Evolutionary conservation across 2,113 vertebrate species (phyloP), one percentile per base, ranked within the genome.

Genomic region (Mus musculus): DNA sequence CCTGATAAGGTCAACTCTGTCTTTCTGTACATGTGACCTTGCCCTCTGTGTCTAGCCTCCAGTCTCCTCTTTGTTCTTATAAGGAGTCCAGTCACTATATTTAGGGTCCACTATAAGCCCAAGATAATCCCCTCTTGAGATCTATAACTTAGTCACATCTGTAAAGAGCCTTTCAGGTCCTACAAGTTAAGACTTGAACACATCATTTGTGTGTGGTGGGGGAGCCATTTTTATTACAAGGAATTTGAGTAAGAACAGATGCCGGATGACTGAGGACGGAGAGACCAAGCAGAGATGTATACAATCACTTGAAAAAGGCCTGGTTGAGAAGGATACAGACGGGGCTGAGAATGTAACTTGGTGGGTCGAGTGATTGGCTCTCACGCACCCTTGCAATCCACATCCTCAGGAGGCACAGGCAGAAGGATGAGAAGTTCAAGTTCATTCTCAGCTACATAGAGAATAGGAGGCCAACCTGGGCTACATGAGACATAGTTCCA

Each of bases 71-170:
- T 84, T 96, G 56, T 52, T 95, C 63, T 90, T 67, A 36, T 16
- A 91, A 95, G 89, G 39, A 61, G 28, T 39, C 73, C n/a, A 81
- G 65, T 56, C 81, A 49, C 71, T 88, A 67, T 56, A 73, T 61
- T 61, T 72, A 91, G 49, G 61, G 20, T 26, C 69, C 76, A 84
- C 33, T 3, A 89, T 91, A 91, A 77, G 77, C 56, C 67, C 54
- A 78, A 63, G 52, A 80, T 91, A 52, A 94, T 92, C 63, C 89
- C 52, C 49, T 67, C 54, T 85, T 36, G 42, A 93, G 56, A 73
- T 73, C 71, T 56, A 93, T 88, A 56, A 87, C 59, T 91, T 88
- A 89, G 49, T 92, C 69, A 65, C 46, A 65, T 84, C 22, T 17
- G 54, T 36, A 94, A 89, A 90, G 80, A 92, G 3, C n/a, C 46